Evolutionary conservation across 1,140 invertebrate genomes (phyloP).

Genomic region (Medauroidea extradentata): DNA sequence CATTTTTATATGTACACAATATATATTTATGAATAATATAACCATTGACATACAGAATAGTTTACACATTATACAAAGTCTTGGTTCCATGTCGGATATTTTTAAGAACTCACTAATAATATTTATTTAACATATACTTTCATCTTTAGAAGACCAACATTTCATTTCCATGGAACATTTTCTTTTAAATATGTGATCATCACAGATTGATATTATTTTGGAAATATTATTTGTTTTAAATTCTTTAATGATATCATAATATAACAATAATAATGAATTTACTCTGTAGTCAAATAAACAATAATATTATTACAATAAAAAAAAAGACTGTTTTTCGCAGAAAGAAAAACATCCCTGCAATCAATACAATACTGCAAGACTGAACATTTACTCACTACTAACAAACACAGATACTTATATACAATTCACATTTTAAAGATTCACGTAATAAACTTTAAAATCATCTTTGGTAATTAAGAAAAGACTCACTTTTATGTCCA

Average conservation of each 20-base stretch:
- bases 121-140: neutral
- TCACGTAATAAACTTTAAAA: no score
- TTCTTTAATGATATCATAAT: neutral
- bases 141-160: conserved; percentile 3
- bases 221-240: conserved; percentile 4
- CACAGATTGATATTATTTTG: conserved; percentile 9
- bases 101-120: neutral
- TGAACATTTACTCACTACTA: no score
- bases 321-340: no score
- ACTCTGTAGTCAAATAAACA: conserved; percentile 5
- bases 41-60: conserved; percentile 6
- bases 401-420: no score
- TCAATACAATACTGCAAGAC: no score
- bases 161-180: neutral
- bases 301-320: neutral
- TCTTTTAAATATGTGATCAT: conserved; percentile 13
- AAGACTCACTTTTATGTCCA: no score
- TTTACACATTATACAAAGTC: conserved; percentile 4
- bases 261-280: conserved; percentile 7
- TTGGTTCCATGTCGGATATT: neutral
- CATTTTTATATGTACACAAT: conserved; percentile 14
- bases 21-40: conserved; percentile 13
- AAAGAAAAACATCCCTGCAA: no score
- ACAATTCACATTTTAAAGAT: no score
- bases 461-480: no score